Percentiles rank a stretch among this genome's conserved stretches.
Evolutionary conservation across 2,888 invertebrate species (phyloP).

Genomic region (Leucania comma): DNA sequence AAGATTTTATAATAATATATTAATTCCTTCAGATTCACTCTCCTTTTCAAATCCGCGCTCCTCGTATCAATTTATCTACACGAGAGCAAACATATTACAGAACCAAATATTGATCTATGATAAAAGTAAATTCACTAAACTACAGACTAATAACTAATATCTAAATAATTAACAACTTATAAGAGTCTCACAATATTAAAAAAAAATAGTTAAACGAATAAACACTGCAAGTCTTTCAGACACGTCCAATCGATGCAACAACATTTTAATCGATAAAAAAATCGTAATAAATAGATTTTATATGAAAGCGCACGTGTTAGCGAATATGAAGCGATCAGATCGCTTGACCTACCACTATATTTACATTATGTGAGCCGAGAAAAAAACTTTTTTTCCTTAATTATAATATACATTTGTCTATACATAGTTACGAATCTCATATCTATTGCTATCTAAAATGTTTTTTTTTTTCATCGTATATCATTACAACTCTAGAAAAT

Average conservation of each 20-base stretch:
- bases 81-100: constrained; percentile 57
- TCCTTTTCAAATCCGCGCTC: constrained; percentile 61
- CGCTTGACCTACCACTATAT: constrained; percentile 82
- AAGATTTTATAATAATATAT: constrained; percentile 2
- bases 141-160: constrained; percentile 72
- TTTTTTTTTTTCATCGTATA: constrained; percentile 68
- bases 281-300: constrained; percentile 76
- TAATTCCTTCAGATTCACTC: constrained; percentile 1
- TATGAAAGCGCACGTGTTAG: constrained; percentile 75
- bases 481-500: constrained; percentile 73
- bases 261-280: constrained; percentile 75
- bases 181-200: constrained; percentile 68
- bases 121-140: constrained; percentile 76
- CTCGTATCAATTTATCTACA: constrained; percentile 48
- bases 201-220: constrained; percentile 64
- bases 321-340: constrained; percentile 75
- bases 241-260: constrained; percentile 75
- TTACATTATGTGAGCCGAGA: constrained; percentile 82
- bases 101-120: constrained; percentile 72
- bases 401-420: constrained; percentile 79
- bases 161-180: constrained; percentile 71
- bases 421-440: constrained; percentile 75
- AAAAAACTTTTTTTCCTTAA: constrained; percentile 70
- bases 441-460: constrained; percentile 74
- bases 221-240: constrained; percentile 78